Evolutionary conservation across 2,797 vertebrate genomes (phyloP).

Genomic region (Sylvia borin): DNA sequence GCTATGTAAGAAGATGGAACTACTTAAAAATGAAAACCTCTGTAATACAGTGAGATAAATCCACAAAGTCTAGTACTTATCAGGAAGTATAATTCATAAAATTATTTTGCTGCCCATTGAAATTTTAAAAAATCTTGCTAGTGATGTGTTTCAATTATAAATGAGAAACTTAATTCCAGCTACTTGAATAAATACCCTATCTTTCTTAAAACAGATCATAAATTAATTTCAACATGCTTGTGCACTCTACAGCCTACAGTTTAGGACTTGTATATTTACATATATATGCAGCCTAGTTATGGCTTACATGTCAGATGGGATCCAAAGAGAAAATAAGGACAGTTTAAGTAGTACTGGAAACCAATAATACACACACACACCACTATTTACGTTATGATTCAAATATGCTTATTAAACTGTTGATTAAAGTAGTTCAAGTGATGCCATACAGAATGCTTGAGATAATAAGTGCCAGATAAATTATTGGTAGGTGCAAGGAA

Average conservation of each 20-base stretch:
- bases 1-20: neutral
- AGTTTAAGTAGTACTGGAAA: neutral
- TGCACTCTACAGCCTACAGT: neutral
- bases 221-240: neutral
- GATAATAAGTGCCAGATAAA: neutral
- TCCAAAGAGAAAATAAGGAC: neutral
- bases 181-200: constrained; percentile 1
- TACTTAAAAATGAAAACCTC: neutral
- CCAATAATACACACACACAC: neutral
- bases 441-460: neutral
- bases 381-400: neutral
- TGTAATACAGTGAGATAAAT: neutral
- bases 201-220: constrained; percentile 25
- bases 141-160: constrained; percentile 23
- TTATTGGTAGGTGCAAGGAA: neutral
- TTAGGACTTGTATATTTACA: neutral
- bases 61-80: neutral
- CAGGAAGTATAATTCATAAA: neutral
- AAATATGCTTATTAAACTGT: neutral
- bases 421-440: neutral
- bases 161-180: constrained; percentile 11
- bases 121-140: constrained; percentile 16
- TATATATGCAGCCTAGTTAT: neutral
- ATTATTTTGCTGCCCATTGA: neutral
- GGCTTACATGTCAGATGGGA: neutral